A percentile compares a stretch with the other conserved stretches of the same genome.
These are phyloP conservation scores for Copidosoma aretas DNA, from an alignment of 2,888 invertebrate genomes.

Conservation along the genomic window DNA sequence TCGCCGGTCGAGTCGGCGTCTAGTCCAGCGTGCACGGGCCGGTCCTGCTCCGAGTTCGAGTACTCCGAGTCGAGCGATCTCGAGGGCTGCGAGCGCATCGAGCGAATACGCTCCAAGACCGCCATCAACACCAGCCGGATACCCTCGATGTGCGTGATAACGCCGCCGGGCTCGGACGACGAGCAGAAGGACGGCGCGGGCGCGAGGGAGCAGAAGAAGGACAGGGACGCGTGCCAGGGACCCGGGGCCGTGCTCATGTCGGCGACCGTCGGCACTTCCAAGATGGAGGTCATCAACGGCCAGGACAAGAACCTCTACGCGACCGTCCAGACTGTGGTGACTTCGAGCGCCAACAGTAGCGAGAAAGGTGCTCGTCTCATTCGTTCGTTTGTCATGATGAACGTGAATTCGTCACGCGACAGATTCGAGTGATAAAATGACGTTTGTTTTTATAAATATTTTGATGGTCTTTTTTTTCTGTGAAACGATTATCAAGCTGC, in stretches of 20 bases:
- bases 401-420: no score
- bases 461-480: no score
- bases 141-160: slow-evolving; percentile 91
- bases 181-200: slow-evolving; percentile 66
- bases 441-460: no score
- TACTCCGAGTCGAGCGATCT: slow-evolving; percentile 87
- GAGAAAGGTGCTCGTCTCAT: slow-evolving; percentile 27
- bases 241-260: slow-evolving; percentile 53
- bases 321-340: slow-evolving; percentile 55
- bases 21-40: slow-evolving; percentile 73
- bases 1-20: slow-evolving; percentile 79
- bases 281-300: slow-evolving; percentile 60
- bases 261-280: slow-evolving; percentile 59
- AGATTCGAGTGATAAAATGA: no score
- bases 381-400: no score
- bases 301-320: slow-evolving; percentile 60
- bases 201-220: slow-evolving; percentile 54
- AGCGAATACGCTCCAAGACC: slow-evolving; percentile 84
- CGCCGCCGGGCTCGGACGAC: slow-evolving; percentile 86
- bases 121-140: slow-evolving; percentile 86
- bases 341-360: slow-evolving; percentile 33
- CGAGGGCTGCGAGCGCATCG: slow-evolving; percentile 86
- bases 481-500: no score
- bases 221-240: slow-evolving; percentile 43
- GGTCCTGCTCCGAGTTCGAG: slow-evolving; percentile 79